These are phyloP conservation scores for Leptopilina boulardi DNA, from an alignment of 1,140 invertebrate species.

Conservation along the genomic window DNA sequence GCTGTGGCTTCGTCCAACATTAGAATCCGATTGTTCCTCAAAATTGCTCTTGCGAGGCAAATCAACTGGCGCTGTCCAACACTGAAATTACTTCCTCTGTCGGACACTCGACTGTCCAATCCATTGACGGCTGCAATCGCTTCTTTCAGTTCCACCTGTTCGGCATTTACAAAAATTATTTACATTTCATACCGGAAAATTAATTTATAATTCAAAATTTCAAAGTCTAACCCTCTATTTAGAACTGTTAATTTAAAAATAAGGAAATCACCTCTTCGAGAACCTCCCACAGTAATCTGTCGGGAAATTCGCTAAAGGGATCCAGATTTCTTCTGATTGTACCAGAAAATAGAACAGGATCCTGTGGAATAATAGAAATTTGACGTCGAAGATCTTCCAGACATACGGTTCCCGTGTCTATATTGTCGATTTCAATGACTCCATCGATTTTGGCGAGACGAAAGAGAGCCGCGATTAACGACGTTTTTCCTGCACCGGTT, in stretches of 20 bases:
- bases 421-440: slow-evolving; percentile 80
- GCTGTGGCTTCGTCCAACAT: slow-evolving; percentile 89
- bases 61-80: slow-evolving; percentile 84
- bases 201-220: too few species aligned
- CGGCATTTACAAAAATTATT: background rate
- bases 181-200: background rate
- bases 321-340: slow-evolving; percentile 80
- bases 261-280: slow-evolving; percentile 76
- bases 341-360: slow-evolving; percentile 82
- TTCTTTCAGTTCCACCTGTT: slow-evolving; percentile 74
- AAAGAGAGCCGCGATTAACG: slow-evolving; percentile 89
- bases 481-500: slow-evolving; percentile 95
- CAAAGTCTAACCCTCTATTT: too few species aligned
- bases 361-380: slow-evolving; percentile 85
- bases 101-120: slow-evolving; percentile 76
- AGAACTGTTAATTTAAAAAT: slow-evolving; percentile 9
- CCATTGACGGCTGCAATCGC: slow-evolving; percentile 66
- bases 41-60: slow-evolving; percentile 82
- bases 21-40: slow-evolving; percentile 81
- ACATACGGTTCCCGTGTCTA: slow-evolving; percentile 79
- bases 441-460: slow-evolving; percentile 81
- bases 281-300: slow-evolving; percentile 82
- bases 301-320: slow-evolving; percentile 78
- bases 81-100: slow-evolving; percentile 82
- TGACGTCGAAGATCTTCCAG: slow-evolving; percentile 80